Base-by-base conservation (phyloP, 1,140 invertebrate genomes). In the Hylaeus anthracinus region DNA sequence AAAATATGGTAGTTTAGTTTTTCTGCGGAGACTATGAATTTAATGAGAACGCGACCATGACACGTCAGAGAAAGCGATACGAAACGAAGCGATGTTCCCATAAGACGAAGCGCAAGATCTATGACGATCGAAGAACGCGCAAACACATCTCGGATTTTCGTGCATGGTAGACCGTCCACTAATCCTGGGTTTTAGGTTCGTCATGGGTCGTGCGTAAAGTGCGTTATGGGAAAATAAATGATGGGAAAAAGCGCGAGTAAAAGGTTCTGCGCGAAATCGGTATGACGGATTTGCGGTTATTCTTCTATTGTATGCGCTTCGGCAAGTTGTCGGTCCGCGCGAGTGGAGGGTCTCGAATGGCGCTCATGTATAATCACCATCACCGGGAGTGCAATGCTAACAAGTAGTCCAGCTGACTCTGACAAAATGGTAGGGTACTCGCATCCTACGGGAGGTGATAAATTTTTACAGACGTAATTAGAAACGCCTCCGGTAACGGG, bases 361-460 rank as follows among this genome's bases (percentile, higher is more conserved):
- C 85, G 83, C 61, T 72, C 53, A 66, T 61, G 65, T 76, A 61
- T 48, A 41, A 76, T 72, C 63, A 77, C 79, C 67, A 76, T 72
- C 63, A 77, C 79, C 67, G 77, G 79, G 83, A 61, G 84, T 79
- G 77, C 83, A 58, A 77, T 83, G 69, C 64, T 72, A 79, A 79
- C 76, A 80, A 82, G 69, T 85, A 77, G 77, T 67, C 66, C 84
- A 90, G 88, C 88, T 90, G 90, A 90, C 83, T 82, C 72, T 83
- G 85, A 89, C 88, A 89, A 89, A 89, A 90, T 90, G 90, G 84
- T 89, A 85, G 84, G 67, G 69, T 70, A 60, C 73, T 71, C 64
- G 65, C 72, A 56, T 75, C 72, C 76, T 71, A 72, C 83, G 80
- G 79, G 75, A 81, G 73, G 63, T 60, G 83, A 89, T 84, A 75